Evolutionary conservation across 2,113 vertebrate species (phyloP), one percentile per base, ranked within the genome.

Genomic region (Perccottus glenii): DNA sequence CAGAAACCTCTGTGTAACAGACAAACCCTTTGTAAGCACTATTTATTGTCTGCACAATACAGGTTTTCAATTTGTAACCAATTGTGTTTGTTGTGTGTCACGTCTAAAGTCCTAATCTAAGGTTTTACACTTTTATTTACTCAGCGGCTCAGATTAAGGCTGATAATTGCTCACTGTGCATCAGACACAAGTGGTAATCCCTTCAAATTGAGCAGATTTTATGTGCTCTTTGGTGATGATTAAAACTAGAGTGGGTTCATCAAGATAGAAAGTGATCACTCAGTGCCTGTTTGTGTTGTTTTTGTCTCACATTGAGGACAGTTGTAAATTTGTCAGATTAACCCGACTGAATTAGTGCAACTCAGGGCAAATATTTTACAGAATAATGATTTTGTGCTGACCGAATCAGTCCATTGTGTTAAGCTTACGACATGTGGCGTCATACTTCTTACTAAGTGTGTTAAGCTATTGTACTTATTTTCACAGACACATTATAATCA

Each of bases 41-140:
- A 94, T 95, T 93, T 96, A 93, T 93, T 92, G 94, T 97, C 95
- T 94, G 93, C 94, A 95, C 93, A 95, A 92, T 94, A 95, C 94
- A 95, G 92, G 91, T 94, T 90, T 96, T 92, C 92, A 80, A 87
- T 96, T 96, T 95, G 85, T 89, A 91, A 79, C 77, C 84, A 85
- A 78, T 68, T 35, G 42, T 64, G 44, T 59, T 5, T 59, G 40
- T 27, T 89, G 88, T 89, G 90, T 11, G 91, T 91, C 92, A 64
- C 82, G 48, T 77, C 6, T 52, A 91, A 91, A 90, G 93, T 82
- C 91, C 89, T 33, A 27, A 83, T 43, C 77, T 88, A 74, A 27
- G 19, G 70, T 60, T 92, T 90, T 91, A 50, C 15, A n/a, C 65
- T 16, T 43, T 35, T 3, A 27, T 27, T 27, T 27, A 27, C 5